These are phyloP conservation scores for Ophiodon elongatus DNA, from an alignment of 2,113 vertebrate genomes.

Conservation along the genomic window DNA sequence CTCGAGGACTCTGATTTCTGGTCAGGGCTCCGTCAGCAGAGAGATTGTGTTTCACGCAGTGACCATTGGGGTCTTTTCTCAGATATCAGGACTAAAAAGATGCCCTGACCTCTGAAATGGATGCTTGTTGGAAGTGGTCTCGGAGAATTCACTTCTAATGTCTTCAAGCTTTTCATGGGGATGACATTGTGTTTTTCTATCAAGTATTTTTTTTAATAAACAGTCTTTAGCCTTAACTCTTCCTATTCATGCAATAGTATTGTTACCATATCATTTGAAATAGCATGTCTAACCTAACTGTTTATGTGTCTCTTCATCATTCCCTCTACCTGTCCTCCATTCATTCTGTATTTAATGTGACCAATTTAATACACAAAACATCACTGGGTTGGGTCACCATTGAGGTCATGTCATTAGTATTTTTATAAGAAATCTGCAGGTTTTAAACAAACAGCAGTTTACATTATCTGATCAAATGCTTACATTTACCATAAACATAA, in stretches of 20 bases:
- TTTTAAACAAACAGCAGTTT: background rate
- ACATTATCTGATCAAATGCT: background rate
- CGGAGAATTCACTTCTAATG: constrained; percentile 45
- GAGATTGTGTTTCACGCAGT: constrained; percentile 57
- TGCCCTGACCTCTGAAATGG: constrained; percentile 48
- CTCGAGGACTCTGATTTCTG: constrained; percentile 19
- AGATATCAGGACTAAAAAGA: constrained; percentile 63
- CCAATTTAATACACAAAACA: background rate
- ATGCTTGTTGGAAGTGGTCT: constrained; percentile 15
- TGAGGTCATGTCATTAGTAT: background rate
- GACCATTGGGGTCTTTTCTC: constrained; percentile 39
- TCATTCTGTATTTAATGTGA: constrained; percentile 1
- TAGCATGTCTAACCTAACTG: background rate
- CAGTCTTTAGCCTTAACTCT: background rate
- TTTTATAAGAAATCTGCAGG: background rate
- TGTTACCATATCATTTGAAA: background rate
- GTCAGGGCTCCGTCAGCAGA: constrained; percentile 23
- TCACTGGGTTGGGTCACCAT: background rate
- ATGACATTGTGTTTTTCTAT: background rate
- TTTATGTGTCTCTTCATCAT: background rate
- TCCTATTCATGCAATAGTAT: constrained; percentile 7
- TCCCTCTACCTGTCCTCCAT: background rate
- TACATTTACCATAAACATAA: background rate
- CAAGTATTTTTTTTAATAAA: background rate
- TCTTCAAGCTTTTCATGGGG: background rate